phyloP scores from a whole-genome alignment of 2,113 vertebrate species.

The Urocolius indicus region DNA sequence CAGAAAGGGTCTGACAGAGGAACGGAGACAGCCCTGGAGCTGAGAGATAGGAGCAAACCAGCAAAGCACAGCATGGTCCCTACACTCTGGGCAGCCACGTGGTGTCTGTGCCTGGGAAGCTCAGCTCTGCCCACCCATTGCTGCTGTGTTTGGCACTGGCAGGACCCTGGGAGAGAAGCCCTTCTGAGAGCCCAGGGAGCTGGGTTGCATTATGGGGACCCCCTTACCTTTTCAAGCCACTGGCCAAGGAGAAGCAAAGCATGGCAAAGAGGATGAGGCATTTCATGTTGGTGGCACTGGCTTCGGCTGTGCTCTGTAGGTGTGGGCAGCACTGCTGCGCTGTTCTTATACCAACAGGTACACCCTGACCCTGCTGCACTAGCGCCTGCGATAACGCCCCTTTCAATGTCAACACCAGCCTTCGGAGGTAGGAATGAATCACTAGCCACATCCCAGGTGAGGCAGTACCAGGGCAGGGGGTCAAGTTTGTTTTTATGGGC shows the following conservation, averaged over 20 bases:
- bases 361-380: neutral
- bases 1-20: neutral
- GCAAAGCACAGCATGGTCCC: rapidly evolving
- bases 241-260: constrained; percentile 26
- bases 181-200: rapidly evolving
- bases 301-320: neutral
- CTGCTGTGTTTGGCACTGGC: rapidly evolving
- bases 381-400: neutral
- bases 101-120: rapidly evolving
- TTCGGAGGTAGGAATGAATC: constrained; percentile 13
- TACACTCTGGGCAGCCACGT: rapidly evolving
- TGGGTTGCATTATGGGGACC: neutral
- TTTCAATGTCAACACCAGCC: constrained; percentile 42
- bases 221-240: constrained; percentile 50
- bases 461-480: neutral
- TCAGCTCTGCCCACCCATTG: rapidly evolving
- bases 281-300: constrained; percentile 10
- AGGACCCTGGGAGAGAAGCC: neutral
- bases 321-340: neutral
- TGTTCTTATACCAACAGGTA: constrained; percentile 24
- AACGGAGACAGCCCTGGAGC: rapidly evolving
- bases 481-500: constrained; percentile 36
- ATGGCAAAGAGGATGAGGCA: neutral
- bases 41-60: neutral
- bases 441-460: neutral